Evolutionary conservation across 23 tunicate species (phyloP).

Genomic region (Trididemnum nubilum): DNA sequence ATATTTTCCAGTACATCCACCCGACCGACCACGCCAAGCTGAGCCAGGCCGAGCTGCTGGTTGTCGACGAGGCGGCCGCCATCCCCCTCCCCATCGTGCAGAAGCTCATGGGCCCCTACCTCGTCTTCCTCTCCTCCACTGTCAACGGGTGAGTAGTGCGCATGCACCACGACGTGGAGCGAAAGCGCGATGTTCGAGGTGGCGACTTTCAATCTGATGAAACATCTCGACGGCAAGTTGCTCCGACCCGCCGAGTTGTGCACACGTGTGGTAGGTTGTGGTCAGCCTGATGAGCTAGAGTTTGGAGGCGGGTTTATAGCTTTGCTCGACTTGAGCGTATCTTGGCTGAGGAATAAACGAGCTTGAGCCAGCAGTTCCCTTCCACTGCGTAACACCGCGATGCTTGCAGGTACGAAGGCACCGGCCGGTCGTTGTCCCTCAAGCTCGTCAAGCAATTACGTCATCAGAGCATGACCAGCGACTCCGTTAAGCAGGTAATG

Average conservation of each 20-base stretch:
- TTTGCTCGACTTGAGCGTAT: too few relatives aligned
- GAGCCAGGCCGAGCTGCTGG: conserved; percentile 85
- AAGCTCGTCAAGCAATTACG: conserved; percentile 82
- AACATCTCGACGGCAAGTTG: too few relatives aligned
- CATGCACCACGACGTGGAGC: too few relatives aligned
- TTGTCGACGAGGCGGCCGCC: conserved; percentile 97
- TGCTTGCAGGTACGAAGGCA: conserved; percentile 93
- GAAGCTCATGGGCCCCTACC: conserved; percentile 85
- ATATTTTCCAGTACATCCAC: conserved; percentile 68
- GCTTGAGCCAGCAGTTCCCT: too few relatives aligned
- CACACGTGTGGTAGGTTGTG: too few relatives aligned
- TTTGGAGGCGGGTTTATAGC: too few relatives aligned
- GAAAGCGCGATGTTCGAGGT: too few relatives aligned
- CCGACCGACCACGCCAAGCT: conserved; percentile 83
- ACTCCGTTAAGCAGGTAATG: conserved; percentile 65
- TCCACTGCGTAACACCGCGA: too few relatives aligned
- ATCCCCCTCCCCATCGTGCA: conserved; percentile 93
- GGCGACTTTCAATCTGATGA: too few relatives aligned
- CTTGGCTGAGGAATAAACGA: too few relatives aligned
- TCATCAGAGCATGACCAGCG: conserved; percentile 50
- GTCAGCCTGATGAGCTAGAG: too few relatives aligned
- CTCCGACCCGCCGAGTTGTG: too few relatives aligned
- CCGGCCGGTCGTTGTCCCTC: conserved; percentile 84
- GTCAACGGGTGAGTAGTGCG: conserved; percentile 84
- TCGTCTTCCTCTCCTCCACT: conserved; percentile 94